Evolutionary conservation across 2,888 invertebrate species (phyloP).

Genomic region (Dromius quadrimaculatus): DNA sequence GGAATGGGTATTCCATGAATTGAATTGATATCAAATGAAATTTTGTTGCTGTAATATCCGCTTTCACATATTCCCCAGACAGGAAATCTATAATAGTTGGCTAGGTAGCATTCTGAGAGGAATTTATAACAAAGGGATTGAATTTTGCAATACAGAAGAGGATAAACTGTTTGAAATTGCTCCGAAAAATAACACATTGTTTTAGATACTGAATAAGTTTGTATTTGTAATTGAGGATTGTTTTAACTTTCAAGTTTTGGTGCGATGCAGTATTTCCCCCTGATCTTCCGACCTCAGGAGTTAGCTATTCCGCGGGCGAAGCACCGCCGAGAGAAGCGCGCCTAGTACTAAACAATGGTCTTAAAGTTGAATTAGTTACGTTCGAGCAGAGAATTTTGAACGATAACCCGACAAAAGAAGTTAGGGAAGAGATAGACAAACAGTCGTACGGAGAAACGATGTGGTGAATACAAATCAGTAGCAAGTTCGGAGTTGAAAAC

Average conservation of each 20-base stretch:
- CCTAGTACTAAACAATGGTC: slow-evolving; percentile 64
- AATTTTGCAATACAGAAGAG: too few species aligned
- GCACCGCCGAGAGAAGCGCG: slow-evolving; percentile 43
- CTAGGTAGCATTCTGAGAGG: too few species aligned
- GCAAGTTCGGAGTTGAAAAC: slow-evolving; percentile 3
- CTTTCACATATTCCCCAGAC: too few species aligned
- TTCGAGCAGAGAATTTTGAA: slow-evolving; percentile 67
- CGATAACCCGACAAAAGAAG: slow-evolving; percentile 66
- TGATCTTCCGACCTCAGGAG: slow-evolving; percentile 19
- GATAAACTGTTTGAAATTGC: too few species aligned
- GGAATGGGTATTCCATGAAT: background rate
- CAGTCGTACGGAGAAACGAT: slow-evolving; percentile 48
- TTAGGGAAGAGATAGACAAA: slow-evolving; percentile 57
- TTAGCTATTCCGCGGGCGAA: slow-evolving; percentile 57
- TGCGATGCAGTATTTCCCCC: too few species aligned
- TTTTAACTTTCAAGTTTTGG: too few species aligned
- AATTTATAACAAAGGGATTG: too few species aligned
- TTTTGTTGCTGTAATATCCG: slow-evolving; percentile 10
- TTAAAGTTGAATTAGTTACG: slow-evolving; percentile 68
- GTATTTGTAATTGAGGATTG: too few species aligned
- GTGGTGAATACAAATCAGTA: slow-evolving; percentile 45
- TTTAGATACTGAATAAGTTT: too few species aligned
- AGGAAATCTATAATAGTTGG: too few species aligned
- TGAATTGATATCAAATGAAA: slow-evolving; percentile 17
- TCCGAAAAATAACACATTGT: too few species aligned